Conservation (phyloP, 2,888 invertebrate genomes). For the Drosophila koepferae region DNA sequence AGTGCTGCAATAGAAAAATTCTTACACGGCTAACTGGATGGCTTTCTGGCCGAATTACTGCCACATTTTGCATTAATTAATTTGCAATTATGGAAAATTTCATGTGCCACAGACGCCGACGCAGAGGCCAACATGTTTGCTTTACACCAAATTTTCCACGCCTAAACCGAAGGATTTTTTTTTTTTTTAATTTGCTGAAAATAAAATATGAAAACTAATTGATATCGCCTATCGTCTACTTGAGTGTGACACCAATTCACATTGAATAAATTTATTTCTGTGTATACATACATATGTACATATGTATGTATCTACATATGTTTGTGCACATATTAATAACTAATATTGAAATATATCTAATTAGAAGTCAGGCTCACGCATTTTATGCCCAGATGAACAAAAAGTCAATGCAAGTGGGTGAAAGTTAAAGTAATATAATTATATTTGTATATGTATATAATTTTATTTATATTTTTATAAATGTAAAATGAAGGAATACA, state of each 20-base stretch:
- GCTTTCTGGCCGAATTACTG: constrained; percentile 1
- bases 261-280: not conserved
- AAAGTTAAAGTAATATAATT: constrained; percentile 36
- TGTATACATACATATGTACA: too few species aligned
- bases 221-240: constrained; percentile 52
- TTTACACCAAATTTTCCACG: constrained; percentile 67
- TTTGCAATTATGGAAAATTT: constrained; percentile 63
- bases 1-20: constrained; percentile 52
- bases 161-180: constrained; percentile 22
- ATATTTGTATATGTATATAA: not conserved
- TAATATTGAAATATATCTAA: not conserved
- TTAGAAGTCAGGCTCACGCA: constrained; percentile 4
- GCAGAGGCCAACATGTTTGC: constrained; percentile 58
- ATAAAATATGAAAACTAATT: not conserved
- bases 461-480: not conserved
- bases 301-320: constrained; percentile 14
- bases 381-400: not conserved
- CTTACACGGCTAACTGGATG: constrained; percentile 41
- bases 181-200: not conserved
- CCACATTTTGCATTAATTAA: constrained; percentile 39
- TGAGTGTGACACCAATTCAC: constrained; percentile 64
- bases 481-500: too few species aligned
- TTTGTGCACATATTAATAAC: constrained; percentile 49
- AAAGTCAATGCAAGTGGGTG: constrained; percentile 17
- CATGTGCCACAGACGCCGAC: constrained; percentile 17